Base-by-base conservation (phyloP, 2,888 invertebrate species). In the Leptopilina myrica region DNA sequence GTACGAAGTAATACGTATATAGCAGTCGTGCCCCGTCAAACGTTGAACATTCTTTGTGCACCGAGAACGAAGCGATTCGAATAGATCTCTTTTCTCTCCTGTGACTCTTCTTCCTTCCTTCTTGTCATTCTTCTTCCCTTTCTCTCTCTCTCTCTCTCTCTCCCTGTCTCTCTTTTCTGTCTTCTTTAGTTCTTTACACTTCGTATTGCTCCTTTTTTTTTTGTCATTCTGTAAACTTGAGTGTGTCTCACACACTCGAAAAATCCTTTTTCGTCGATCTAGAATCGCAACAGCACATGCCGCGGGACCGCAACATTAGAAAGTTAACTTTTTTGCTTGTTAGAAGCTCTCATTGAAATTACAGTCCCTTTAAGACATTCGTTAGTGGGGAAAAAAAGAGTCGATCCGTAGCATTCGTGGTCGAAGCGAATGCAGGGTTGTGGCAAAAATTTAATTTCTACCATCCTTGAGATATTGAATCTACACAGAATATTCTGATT, bases 11-110 rank as follows among this genome's bases (percentile, higher is more conserved):
- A 79, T 80, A 80, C 83, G 81, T 82, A 67, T 82, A 67, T 69
- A 85, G 82, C 81, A 84, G 85, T 86, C 87, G 86, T 85, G 86
- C 78, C 87, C 85, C 87, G 88, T 89, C 89, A 87, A 88, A 87
- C 86, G 86, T 84, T 83, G 81, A 81, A 84, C 87, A 87, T 88
- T 88, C 89, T 89, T 90, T 86, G 85, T 85, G 84, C 76, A 76
- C 66, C 78, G 76, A 78, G 56, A 20, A 20, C 20, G 20, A 67
- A 78, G 77, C 66, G 77, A 77, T 77, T 77, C 69, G 64, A 64
- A 49, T 76, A 64, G 26, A 76, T 49, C 64, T 76, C 26, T 76
- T 65, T 77, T 77, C 53, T 77, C 43, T 64, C 66, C 77, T 62
- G 20, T 1, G 77, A 67, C 43, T 65, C 79, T 67, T 78, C 77